phyloP scores from a whole-genome alignment of 2,113 vertebrate genomes.

The Pomatorhinus ruficollis region DNA sequence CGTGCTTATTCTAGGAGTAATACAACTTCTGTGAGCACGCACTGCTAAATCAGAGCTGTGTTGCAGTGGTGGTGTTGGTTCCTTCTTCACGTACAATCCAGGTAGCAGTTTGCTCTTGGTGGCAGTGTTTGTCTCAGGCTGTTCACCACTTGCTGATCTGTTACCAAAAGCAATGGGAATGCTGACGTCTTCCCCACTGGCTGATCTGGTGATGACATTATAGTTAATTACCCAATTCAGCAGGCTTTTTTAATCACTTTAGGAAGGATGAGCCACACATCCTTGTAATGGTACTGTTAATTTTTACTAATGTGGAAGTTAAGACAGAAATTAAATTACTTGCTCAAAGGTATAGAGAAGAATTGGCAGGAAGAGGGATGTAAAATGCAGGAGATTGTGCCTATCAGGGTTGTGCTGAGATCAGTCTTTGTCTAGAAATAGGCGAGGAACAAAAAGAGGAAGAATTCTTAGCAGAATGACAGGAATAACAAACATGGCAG shows the following conservation, averaged over 20 bases:
- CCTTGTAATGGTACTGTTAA: background rate
- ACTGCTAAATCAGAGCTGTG: background rate
- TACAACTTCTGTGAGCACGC: background rate
- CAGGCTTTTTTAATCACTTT: background rate
- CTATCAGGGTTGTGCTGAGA: background rate
- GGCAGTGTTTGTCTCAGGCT: background rate
- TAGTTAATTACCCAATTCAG: background rate
- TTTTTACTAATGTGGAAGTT: background rate
- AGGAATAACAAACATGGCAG: background rate
- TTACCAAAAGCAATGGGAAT: background rate
- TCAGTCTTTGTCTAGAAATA: background rate
- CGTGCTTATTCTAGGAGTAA: background rate
- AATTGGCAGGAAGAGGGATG: background rate
- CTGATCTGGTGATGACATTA: background rate
- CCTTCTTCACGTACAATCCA: accelerated
- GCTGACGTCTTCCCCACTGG: background rate
- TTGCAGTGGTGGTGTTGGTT: accelerated
- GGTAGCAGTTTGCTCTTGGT: accelerated
- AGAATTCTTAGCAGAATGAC: background rate
- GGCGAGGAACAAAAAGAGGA: background rate
- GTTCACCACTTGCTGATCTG: background rate
- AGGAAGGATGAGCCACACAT: background rate
- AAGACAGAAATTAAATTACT: background rate
- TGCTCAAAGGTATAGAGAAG: background rate
- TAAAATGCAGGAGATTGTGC: background rate